Evolutionary conservation across 2,888 invertebrate genomes (phyloP), one percentile per base, ranked within the genome.

Genomic region (Amiota mariae): DNA sequence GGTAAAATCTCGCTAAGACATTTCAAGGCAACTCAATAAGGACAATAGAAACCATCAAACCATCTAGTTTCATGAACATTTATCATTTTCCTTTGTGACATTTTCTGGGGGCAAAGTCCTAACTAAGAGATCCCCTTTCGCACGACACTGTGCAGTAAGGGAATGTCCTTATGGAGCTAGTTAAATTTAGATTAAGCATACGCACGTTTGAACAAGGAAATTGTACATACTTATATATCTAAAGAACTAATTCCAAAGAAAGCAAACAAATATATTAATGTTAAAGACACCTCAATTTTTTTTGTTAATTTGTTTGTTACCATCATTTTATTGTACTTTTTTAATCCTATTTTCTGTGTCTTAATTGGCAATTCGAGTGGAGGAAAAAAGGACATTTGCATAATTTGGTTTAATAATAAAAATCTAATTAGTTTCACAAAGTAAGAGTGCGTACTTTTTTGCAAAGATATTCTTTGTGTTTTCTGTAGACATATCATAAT

Each of bases 331-430:
- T 82, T 80, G 79, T 82, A 71, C 15, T 59, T 18, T 18, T 59
- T 15, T 59, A 36, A 11, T 59, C 20, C 9, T 11, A 11, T 15
- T 59, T 59, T 59, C 48, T n/a, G 36, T 13, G 70, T 64, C 63
- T 57, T 49, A 61, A 66, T 64, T 71, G 57, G 51, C 59, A 59
- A 36, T 36, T 36, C 36, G 36, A 6, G 36, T 36, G 36, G 36
- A 36, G 36, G 36, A 6, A 36, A 36, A 66, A n/a, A 36, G 2
- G 63, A 71, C 80, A 88, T 87, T 87, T 88, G 86, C 87, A 87
- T 87, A 87, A 87, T 88, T 87, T 79, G 85, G 80, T 85, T 81
- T 83, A 85, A 85, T 87, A 88, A 86, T 88, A 87, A 88, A 86
- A 88, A 86, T 87, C 82, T 87, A 86, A 87, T 87, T 87, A 87